Base-by-base conservation (phyloP, 2,888 invertebrate species). In the Drosophila algonquin region DNA sequence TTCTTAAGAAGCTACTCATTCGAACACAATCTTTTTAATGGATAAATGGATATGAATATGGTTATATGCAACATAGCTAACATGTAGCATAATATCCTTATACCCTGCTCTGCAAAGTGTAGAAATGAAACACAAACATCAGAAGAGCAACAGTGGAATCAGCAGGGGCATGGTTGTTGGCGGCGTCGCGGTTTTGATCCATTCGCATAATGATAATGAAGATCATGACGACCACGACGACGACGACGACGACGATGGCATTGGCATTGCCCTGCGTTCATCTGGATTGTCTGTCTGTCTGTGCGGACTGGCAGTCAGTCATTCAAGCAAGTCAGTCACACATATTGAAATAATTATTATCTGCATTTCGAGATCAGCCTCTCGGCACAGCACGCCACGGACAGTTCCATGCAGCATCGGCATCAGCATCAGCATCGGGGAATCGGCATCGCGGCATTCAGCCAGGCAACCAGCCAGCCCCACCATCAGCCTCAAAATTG, bases 311-410 rank as follows among this genome's bases (percentile, higher is more conserved):
- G 63, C 85, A 73, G 75, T 87, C 82, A 77, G 74, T 72, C 73
- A 57, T 57, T 68, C 81, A 72, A 80, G 73, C 71, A 77, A 60
- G 60, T 75, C 75, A 79, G 85, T 89, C 87, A 87, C 89, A 90
- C 90, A 90, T 89, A 90, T 90, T 90, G 90, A 90, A 90, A 90
- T 90, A 90, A 90, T 90, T 90, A 90, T 90, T 90, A 90, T 90
- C 90, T 90, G 81, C 88, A 88, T 89, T 85, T 87, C 63, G 82
- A 85, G 90, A 90, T 90, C 89, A 81, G 75, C 76, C 75, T 14
- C 40, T 90, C 88, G 78, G 80, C 87, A 73, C 62, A 74, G 75
- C 73, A 53, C 61, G 63, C 60, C 52, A 32, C 40, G 44, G 47
- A 24, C 27, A 18, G 51, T 8, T 30, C 30, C 52, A 54, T 57